Base-by-base conservation (phyloP, 2,888 invertebrate genomes). In the Spatulosminthurus flaviceps region DNA sequence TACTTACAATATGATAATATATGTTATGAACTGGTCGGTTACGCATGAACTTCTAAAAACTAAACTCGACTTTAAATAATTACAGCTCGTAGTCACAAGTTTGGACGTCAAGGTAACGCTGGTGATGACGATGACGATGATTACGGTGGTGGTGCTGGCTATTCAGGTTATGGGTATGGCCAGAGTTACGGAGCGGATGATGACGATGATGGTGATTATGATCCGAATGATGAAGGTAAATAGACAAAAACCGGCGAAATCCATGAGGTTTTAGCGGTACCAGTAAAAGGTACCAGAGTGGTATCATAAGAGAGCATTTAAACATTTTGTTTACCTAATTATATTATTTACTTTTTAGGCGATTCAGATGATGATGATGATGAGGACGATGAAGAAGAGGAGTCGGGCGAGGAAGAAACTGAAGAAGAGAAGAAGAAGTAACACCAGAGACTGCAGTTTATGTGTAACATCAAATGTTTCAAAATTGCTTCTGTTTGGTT, bases 21-120 rank as follows among this genome's bases (percentile, higher is more conserved):
- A n/a, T n/a, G n/a, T n/a, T n/a, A n/a, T n/a, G n/a, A n/a, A n/a
- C n/a, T n/a, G n/a, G n/a, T n/a, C n/a, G n/a, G n/a, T n/a, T n/a
- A n/a, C n/a, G n/a, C n/a, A n/a, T n/a, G n/a, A n/a, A n/a, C n/a
- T n/a, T n/a, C n/a, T n/a, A n/a, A n/a, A n/a, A n/a, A n/a, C n/a
- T n/a, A n/a, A n/a, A n/a, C n/a, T n/a, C n/a, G n/a, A n/a, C n/a
- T n/a, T n/a, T n/a, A n/a, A n/a, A n/a, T n/a, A n/a, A n/a, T n/a
- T 88, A 77, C 87, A 93, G 93, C 94, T 83, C 92, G 95, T 77
- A 93, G 91, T 83, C 95, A 96, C 88, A 95, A 95, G 87, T 96
- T 94, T 90, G 96, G 96, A 16, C 91, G 96, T 28, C 95, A 95
- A 89, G 93, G 92, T 86, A 91, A 92, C 34, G 5, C 34, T 7